A percentile compares a stretch with the other conserved stretches of the same genome.
Conservation (phyloP, 2,888 invertebrate genomes). For the Anticlea derivata region DNA sequence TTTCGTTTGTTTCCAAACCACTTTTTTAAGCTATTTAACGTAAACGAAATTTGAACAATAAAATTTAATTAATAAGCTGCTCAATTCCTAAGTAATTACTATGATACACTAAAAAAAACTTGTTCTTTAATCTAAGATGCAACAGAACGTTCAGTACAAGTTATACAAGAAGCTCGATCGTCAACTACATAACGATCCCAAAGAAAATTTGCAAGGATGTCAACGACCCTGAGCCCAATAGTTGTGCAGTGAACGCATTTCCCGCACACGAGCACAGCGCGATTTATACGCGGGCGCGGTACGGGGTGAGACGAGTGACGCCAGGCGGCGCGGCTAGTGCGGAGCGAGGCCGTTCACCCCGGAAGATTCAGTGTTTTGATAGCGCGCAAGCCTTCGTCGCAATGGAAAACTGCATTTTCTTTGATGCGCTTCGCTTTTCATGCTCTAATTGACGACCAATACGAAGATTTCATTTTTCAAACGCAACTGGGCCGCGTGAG, state of each 20-base stretch:
- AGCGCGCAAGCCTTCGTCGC: constrained; percentile 73
- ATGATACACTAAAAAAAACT: too few relatives aligned
- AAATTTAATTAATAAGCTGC: too few relatives aligned
- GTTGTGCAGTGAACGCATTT: constrained; percentile 80
- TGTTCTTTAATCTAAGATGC: background rate
- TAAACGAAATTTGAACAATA: too few relatives aligned
- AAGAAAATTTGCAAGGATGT: constrained; percentile 69
- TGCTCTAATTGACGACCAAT: constrained; percentile 73
- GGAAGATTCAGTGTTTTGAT: constrained; percentile 84
- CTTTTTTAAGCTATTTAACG: too few relatives aligned
- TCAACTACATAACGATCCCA: constrained; percentile 7
- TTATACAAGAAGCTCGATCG: background rate
- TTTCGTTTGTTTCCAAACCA: too few relatives aligned
- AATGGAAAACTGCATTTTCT: constrained; percentile 82
- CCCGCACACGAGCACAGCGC: constrained; percentile 68
- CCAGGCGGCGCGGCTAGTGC: constrained; percentile 61
- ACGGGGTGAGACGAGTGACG: constrained; percentile 58
- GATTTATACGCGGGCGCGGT: constrained; percentile 70
- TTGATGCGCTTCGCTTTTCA: constrained; percentile 79
- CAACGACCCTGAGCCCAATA: constrained; percentile 79
- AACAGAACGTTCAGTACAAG: background rate
- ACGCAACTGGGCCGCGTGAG: constrained; percentile 11
- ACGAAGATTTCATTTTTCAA: constrained; percentile 54
- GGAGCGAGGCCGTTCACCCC: constrained; percentile 78
- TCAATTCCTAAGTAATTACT: too few relatives aligned